phyloP scores from a whole-genome alignment of 2,113 vertebrate genomes.

The Sceloporus tristichus region DNA sequence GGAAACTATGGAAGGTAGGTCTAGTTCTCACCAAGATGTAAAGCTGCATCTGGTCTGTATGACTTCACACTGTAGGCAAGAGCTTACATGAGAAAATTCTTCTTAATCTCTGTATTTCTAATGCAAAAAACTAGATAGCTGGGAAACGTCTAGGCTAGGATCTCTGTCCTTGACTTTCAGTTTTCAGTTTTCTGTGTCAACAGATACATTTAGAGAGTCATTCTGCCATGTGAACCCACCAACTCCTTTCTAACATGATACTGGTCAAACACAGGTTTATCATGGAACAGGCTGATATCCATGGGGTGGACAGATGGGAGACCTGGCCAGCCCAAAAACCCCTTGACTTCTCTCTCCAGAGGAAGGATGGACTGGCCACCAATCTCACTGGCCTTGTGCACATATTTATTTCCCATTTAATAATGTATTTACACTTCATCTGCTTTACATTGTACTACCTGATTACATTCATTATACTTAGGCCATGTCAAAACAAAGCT shows the following conservation, averaged over 20 bases:
- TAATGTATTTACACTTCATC: no score
- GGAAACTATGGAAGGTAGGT: neutral
- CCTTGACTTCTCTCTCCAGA: neutral
- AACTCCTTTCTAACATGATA: neutral
- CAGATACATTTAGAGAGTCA: no score
- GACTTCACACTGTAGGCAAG: neutral
- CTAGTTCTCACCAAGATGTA: neutral
- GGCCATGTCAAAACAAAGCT: no score
- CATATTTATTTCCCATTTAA: no score
- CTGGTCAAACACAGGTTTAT: neutral
- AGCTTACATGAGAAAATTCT: neutral
- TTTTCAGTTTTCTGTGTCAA: neutral
- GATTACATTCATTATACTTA: no score
- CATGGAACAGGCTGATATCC: neutral
- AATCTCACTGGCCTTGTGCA: no score
- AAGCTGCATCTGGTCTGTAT: neutral
- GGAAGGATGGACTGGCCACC: neutral
- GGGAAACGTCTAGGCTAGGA: neutral
- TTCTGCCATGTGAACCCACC: neutral
- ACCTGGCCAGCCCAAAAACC: neutral
- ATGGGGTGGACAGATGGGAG: neutral
- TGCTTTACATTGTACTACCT: neutral
- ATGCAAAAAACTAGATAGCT: neutral
- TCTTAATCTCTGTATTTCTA: neutral
- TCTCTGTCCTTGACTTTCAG: neutral